These are phyloP conservation scores for Coregonus ussuriensis DNA, from an alignment of 2,797 vertebrate genomes.

Conservation along the genomic window DNA sequence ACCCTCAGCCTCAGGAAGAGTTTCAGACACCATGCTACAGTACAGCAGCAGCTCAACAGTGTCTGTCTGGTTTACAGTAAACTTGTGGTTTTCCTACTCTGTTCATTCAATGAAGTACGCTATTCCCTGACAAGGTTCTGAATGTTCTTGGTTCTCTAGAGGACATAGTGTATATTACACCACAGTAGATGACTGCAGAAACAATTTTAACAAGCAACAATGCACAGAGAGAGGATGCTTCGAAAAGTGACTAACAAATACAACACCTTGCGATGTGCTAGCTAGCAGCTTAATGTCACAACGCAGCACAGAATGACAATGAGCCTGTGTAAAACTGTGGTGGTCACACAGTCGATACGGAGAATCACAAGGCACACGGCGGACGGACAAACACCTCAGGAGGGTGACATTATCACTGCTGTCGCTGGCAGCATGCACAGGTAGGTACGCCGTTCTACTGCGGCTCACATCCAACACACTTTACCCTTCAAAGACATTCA, in stretches of 20 bases:
- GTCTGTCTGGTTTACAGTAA: neutral
- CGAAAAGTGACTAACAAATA: slow-evolving; percentile 23
- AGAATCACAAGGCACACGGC: slow-evolving; percentile 11
- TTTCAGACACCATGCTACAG: neutral
- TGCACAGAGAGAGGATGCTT: neutral
- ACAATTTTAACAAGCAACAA: neutral
- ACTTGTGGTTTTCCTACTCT: neutral
- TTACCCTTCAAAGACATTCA: slow-evolving; percentile 41
- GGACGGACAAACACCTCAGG: slow-evolving; percentile 20
- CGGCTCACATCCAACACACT: slow-evolving; percentile 40
- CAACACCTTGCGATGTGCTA: slow-evolving; percentile 6
- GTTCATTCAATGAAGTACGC: neutral
- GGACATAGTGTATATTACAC: neutral
- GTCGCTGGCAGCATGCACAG: too few relatives aligned
- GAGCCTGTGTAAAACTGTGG: slow-evolving; percentile 47
- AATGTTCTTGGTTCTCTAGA: neutral
- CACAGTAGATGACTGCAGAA: neutral
- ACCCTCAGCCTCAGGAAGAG: neutral
- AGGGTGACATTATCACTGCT: neutral
- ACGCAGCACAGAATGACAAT: slow-evolving; percentile 59
- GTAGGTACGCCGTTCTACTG: neutral
- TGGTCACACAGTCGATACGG: slow-evolving; percentile 39
- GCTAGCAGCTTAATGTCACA: slow-evolving; percentile 23
- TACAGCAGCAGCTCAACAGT: neutral
- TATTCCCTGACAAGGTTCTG: neutral